Evolutionary conservation across 2,113 vertebrate species (phyloP), one percentile per base, ranked within the genome.

Genomic region (Datnioides undecimradiatus): DNA sequence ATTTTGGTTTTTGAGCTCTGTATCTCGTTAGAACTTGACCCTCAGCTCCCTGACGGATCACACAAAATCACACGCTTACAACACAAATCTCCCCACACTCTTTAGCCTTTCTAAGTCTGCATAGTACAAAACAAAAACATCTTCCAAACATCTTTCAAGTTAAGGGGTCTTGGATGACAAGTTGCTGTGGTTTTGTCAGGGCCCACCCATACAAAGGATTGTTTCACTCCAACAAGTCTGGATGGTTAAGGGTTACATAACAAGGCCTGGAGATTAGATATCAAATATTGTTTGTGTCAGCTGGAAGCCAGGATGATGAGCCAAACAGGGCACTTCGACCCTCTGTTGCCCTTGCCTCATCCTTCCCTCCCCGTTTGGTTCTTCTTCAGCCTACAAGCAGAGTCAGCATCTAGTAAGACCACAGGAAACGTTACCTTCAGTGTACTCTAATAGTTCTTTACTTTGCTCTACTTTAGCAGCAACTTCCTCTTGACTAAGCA

Each of bases 251-350:
- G 31, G 45, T 68, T 70, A 27, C 10, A 3, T 38, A 68, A 68
- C 65, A 25, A 21, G 17, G 60, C 41, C 40, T 13, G 1, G 25
- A 63, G 73, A 79, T 73, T 45, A 68, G 27, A 73, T 87, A 72
- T 91, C 76, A 87, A 76, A 89, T 85, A 88, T 75, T 87, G 75
- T 75, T 52, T 11, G 57, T 54, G 69, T 86, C 82, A 90, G 87
- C 82, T 51, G 54, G 60, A 79, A 65, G 40, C 59, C 31, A 51
- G 54, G 69, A 43, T 27, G 68, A 82, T 17, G 76, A 86, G 80
- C 46, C 52, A 43, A 67, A 79, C 58, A 66, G 85, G 76, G 72
- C 74, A 76, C 83, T 86, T 81, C 33, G 58, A 87, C 74, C 66
- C 63, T 51, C 54, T 34, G 52, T 51, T 76, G 81, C 60, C 89